Evolutionary conservation across 1,140 invertebrate species (phyloP).

Genomic region (Pogonognathellus flavescens): DNA sequence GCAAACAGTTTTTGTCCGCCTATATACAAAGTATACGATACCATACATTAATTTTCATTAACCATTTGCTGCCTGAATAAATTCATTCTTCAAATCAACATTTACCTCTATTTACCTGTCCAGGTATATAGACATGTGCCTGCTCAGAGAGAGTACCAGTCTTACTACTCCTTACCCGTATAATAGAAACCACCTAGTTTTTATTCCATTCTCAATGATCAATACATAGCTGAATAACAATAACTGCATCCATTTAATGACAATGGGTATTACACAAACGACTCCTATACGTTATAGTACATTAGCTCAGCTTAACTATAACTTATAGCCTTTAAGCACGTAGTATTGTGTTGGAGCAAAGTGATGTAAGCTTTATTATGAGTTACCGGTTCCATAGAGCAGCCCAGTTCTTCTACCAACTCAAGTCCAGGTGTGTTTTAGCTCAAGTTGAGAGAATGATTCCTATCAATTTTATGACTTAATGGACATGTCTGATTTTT

Average conservation of each 20-base stretch:
- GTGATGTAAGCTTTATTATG: conserved; percentile 47
- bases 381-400: conserved; percentile 35
- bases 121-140: too few relatives aligned
- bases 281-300: not conserved
- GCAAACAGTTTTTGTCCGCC: too few relatives aligned
- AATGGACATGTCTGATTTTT: conserved; percentile 48
- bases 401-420: not conserved
- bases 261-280: conserved; percentile 5
- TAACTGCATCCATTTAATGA: conserved; percentile 36
- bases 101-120: too few relatives aligned
- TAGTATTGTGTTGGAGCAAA: not conserved
- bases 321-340: too few relatives aligned
- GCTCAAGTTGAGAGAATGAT: conserved; percentile 38
- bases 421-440: conserved; percentile 35
- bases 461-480: conserved; percentile 49
- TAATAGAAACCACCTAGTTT: not conserved
- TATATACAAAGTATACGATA: not conserved
- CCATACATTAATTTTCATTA: conserved; percentile 4
- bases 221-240: not conserved
- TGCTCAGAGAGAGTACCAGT: too few relatives aligned
- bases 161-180: too few relatives aligned
- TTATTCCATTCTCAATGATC: not conserved
- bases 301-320: not conserved
- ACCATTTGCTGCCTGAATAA: not conserved
- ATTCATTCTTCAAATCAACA: conserved; percentile 11